A percentile compares a stretch with the other conserved stretches of the same genome.
These are phyloP conservation scores for Sinosuthora webbiana DNA, from an alignment of 2,113 vertebrate genomes.

Conservation along the genomic window DNA sequence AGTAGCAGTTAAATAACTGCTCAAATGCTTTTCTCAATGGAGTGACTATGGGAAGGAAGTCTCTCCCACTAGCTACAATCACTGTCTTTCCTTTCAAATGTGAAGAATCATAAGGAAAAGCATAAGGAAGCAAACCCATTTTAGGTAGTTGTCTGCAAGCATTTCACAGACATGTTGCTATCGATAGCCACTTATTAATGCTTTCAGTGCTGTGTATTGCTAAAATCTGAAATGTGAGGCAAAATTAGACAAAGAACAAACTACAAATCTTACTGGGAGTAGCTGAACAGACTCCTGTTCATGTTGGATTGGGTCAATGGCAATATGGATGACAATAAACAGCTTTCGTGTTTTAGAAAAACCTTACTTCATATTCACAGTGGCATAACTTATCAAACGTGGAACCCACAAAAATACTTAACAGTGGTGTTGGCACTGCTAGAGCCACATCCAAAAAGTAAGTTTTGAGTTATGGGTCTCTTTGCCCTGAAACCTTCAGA, in stretches of 20 bases:
- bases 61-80: not conserved
- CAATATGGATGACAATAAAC: not conserved
- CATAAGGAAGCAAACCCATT: not conserved
- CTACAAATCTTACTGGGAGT: not conserved
- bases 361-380: not conserved
- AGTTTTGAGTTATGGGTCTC: not conserved
- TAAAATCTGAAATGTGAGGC: not conserved
- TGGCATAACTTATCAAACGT: not conserved
- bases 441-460: not conserved
- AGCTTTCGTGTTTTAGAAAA: not conserved
- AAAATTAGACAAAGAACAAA: not conserved
- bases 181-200: not conserved
- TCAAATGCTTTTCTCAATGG: not conserved
- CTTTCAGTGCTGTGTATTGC: not conserved
- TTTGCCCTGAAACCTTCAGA: not conserved
- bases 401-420: not conserved
- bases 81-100: not conserved
- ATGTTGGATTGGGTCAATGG: not conserved
- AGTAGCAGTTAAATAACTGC: not conserved
- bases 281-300: not conserved
- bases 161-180: not conserved
- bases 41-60: not conserved
- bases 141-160: not conserved
- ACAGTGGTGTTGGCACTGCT: not conserved
- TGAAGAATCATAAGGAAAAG: not conserved